Evolutionary conservation across 2,797 vertebrate species (phyloP).

Genomic region (Morelia viridis): DNA sequence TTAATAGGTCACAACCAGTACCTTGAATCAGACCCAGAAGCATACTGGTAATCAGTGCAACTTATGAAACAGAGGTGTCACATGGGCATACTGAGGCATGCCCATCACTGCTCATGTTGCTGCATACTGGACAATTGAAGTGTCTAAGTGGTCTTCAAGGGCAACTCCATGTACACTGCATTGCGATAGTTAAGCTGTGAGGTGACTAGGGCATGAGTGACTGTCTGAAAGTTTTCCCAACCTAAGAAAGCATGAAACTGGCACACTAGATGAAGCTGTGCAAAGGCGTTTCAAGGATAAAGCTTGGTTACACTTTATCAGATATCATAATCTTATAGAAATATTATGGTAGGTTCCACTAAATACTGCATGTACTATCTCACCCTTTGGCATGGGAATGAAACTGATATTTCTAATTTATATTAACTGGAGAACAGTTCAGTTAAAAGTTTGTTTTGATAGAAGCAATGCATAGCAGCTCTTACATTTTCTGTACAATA

Average conservation of each 20-base stretch:
- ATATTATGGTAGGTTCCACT: neutral
- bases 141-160: neutral
- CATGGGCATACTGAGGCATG: neutral
- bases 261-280: neutral
- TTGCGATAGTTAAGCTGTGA: neutral
- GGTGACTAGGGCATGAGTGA: neutral
- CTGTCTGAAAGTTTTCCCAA: neutral
- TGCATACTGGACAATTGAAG: neutral
- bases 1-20: neutral
- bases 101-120: neutral
- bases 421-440: neutral
- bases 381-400: neutral
- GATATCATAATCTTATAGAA: neutral
- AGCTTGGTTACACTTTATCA: neutral
- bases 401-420: neutral
- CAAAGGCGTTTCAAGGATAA: neutral
- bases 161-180: neutral
- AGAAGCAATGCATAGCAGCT: neutral
- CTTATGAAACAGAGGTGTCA: neutral
- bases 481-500: slow-evolving; percentile 7
- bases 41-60: neutral
- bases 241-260: neutral
- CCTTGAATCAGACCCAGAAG: neutral
- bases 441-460: slow-evolving; percentile 7
- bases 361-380: neutral